phyloP scores from a whole-genome alignment of 2,888 invertebrate genomes.

The Oscheius myriophilus region DNA sequence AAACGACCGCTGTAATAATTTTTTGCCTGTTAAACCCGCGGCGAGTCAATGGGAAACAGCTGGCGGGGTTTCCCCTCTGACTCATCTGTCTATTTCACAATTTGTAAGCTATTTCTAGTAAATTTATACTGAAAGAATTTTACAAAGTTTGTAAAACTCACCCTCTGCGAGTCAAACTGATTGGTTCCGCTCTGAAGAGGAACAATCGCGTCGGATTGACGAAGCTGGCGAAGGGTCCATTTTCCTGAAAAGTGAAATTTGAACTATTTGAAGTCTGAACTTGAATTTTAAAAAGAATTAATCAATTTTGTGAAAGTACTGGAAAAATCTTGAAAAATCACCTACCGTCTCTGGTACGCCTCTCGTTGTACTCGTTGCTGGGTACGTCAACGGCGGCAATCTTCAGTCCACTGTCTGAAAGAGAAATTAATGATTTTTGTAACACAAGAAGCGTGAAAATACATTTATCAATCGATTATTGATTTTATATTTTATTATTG shows the following conservation, averaged over 20 bases:
- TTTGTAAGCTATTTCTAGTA: background rate
- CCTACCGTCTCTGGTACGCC: constrained; percentile 51
- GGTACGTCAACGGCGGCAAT: constrained; percentile 52
- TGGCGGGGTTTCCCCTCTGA: no score
- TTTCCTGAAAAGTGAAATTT: constrained; percentile 37
- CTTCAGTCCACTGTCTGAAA: constrained; percentile 35
- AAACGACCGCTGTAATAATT: no score
- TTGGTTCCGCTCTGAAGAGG: constrained; percentile 68
- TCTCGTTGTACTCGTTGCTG: constrained; percentile 44
- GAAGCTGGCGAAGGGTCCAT: constrained; percentile 54
- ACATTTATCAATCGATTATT: background rate
- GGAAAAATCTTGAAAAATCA: background rate
- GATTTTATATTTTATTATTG: background rate
- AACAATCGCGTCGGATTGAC: constrained; percentile 68
- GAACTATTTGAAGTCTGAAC: background rate
- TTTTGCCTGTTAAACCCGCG: no score
- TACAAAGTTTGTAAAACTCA: constrained; percentile 32
- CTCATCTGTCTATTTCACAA: background rate
- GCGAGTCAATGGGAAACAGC: no score
- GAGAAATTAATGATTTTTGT: background rate
- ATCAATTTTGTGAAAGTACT: background rate
- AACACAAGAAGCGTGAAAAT: background rate
- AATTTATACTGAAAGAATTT: no score
- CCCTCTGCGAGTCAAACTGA: constrained; percentile 67
- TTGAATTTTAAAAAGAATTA: background rate